Percentiles rank a stretch among this genome's conserved stretches.
Conservation (phyloP, 1,140 invertebrate genomes). For the Zaprionus nigranus region DNA sequence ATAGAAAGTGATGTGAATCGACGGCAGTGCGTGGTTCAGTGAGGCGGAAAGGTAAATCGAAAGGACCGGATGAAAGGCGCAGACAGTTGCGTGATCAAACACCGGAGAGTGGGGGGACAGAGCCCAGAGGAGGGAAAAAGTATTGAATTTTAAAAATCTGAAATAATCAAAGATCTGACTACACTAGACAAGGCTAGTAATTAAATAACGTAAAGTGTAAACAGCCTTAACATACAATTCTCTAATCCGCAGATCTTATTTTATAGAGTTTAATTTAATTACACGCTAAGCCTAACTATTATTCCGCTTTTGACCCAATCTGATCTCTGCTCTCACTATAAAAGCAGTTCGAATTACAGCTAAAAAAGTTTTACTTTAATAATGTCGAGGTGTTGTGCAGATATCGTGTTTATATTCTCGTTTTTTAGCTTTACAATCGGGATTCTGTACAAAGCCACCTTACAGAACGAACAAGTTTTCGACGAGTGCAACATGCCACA, state of each 20-base stretch:
- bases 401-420: background rate
- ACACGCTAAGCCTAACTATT: too few relatives aligned
- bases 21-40: conserved; percentile 48
- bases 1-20: conserved; percentile 30
- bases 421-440: background rate
- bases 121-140: conserved; percentile 5
- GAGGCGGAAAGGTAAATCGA: conserved; percentile 27
- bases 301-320: too few relatives aligned
- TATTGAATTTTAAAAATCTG: background rate
- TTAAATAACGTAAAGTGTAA: too few relatives aligned
- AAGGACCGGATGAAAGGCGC: conserved; percentile 1
- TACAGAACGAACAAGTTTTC: conserved; percentile 1
- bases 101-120: background rate
- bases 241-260: too few relatives aligned
- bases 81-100: conserved; percentile 1
- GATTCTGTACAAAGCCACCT: background rate
- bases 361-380: too few relatives aligned
- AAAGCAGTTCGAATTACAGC: too few relatives aligned
- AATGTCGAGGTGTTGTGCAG: background rate
- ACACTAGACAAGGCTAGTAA: too few relatives aligned
- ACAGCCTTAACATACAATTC: background rate
- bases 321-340: too few relatives aligned
- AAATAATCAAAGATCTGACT: background rate
- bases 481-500: background rate
- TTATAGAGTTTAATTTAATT: too few relatives aligned